Evolutionary conservation across 2,113 vertebrate species (phyloP), one percentile per base, ranked within the genome.

Genomic region (Heterochromis multidens): DNA sequence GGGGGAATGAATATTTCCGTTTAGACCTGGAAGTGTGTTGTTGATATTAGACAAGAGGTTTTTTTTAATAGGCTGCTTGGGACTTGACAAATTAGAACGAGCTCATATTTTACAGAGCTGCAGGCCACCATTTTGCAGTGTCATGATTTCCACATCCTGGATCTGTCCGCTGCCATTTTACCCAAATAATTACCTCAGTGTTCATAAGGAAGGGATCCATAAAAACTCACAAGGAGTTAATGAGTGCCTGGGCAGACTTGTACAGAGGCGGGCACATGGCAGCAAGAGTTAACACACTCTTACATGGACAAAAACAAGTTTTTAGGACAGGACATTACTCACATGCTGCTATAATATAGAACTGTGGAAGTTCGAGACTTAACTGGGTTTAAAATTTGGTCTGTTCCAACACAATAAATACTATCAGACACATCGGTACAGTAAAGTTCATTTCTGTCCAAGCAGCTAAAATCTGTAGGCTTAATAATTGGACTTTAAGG

Each of bases 81-180:
- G 70, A 81, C 65, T 58, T 76, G 56, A 87, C 57, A 63, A 87
- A 84, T 87, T 79, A 86, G 62, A 79, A 13, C 7, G 2, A 23
- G 13, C 72, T 67, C 33, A 74, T 8, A 62, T 54, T 56, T 76
- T 83, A 19, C 5, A 4, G 31, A 62, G 31, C 6, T 9, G 13
- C 33, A 37, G 67, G 72, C 54, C 59, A 49, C 9, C 4, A 11
- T 88, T 70, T 56, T 87, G 70, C 81, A 23, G 80, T 13, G 52
- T 89, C 87, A 82, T 86, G 23, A 61, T 84, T 90, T 91, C 61
- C 80, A 90, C 80, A 81, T 82, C 77, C 80, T 86, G 79, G 46
- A 83, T 77, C 1, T 2, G 27, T 61, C 63, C 9, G 2, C 74
- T 77, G 78, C 77, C 35, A 80, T 72, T 81, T 49, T 72, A 79